A percentile compares a stretch with the other conserved stretches of the same genome.
Evolutionary conservation across 2,797 vertebrate genomes (phyloP).

Genomic region (Alectoris magna): DNA sequence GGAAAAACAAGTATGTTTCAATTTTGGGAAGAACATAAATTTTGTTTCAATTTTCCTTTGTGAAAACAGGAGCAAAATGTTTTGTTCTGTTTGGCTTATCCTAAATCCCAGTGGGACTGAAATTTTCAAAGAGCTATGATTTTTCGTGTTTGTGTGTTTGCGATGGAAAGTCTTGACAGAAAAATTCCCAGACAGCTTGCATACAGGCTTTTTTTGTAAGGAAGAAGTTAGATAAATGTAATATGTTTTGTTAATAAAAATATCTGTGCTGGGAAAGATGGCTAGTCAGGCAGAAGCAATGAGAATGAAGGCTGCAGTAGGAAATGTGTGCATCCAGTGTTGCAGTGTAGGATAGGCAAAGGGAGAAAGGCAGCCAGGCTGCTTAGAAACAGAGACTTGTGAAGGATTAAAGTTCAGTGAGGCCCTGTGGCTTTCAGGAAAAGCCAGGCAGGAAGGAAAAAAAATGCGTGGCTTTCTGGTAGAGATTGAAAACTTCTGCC

Average conservation of each 20-base stretch:
- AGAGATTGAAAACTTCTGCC: background rate
- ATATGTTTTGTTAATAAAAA: background rate
- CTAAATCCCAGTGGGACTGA: background rate
- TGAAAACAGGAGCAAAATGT: background rate
- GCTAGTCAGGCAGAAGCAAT: background rate
- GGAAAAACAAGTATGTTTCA: background rate
- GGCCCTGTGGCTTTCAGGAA: background rate
- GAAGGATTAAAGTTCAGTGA: background rate
- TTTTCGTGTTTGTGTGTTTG: background rate
- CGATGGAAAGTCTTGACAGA: background rate
- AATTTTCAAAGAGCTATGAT: background rate
- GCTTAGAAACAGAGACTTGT: background rate
- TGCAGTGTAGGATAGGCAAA: background rate
- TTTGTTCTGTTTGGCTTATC: background rate
- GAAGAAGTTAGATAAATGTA: background rate
- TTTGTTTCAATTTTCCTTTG: background rate
- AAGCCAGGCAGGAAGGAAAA: background rate
- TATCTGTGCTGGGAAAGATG: background rate
- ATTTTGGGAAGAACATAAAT: background rate
- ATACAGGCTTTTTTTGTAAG: background rate
- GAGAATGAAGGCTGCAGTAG: background rate
- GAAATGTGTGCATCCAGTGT: background rate
- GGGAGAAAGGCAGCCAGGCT: rapidly evolving
- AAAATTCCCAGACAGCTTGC: background rate
- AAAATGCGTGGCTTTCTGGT: background rate